Conservation (phyloP, 2,888 invertebrate genomes). For the Allolobophora icterica region DNA sequence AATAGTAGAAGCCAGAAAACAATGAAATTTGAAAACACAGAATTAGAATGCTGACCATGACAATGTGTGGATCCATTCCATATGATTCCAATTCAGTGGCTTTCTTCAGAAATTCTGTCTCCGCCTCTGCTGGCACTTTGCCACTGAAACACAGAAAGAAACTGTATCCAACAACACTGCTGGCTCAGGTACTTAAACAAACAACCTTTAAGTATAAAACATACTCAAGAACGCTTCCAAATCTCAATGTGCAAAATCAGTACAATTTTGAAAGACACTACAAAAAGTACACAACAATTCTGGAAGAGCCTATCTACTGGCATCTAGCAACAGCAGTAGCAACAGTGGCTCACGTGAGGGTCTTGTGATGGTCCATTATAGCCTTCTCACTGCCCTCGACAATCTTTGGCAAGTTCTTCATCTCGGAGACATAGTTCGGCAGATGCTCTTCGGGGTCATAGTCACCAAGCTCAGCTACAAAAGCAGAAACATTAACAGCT, state of each 20-base stretch:
- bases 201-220: background rate
- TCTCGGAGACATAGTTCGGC: slow-evolving; percentile 84
- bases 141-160: slow-evolving; percentile 69
- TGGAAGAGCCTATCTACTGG: background rate
- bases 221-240: background rate
- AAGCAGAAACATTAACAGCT: background rate
- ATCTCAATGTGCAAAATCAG: background rate
- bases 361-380: slow-evolving; percentile 89
- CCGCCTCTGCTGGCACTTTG: slow-evolving; percentile 84
- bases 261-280: background rate
- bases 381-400: slow-evolving; percentile 88
- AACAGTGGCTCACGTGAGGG: slow-evolving; percentile 71
- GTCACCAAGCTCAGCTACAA: slow-evolving; percentile 89
- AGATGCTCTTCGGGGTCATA: slow-evolving; percentile 86
- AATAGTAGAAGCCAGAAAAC: background rate
- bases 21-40: background rate
- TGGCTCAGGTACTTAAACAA: background rate
- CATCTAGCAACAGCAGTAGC: background rate
- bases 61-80: slow-evolving; percentile 96
- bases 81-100: slow-evolving; percentile 92
- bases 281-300: background rate
- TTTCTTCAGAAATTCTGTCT: slow-evolving; percentile 87
- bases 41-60: slow-evolving; percentile 77
- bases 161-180: background rate
- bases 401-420: slow-evolving; percentile 89